Evolutionary conservation across 2,113 vertebrate genomes (phyloP).

Genomic region (Rhynchomys soricoides): DNA sequence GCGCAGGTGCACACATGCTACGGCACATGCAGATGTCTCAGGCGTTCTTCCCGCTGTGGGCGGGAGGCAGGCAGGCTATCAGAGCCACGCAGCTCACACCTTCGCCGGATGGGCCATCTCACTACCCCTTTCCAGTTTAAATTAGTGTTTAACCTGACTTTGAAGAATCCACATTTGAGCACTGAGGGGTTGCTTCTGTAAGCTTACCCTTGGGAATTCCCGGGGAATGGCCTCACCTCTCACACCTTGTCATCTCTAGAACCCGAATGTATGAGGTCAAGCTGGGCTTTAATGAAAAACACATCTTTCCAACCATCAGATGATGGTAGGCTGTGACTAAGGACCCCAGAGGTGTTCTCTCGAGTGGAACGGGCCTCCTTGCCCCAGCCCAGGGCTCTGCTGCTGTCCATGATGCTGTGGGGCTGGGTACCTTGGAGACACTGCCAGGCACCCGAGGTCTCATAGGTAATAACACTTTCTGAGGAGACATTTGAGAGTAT

Average conservation of each 20-base stretch:
- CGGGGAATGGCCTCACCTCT: not conserved
- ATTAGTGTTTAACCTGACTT: constrained; percentile 58
- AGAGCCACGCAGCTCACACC: not conserved
- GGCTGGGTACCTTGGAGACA: constrained; percentile 47
- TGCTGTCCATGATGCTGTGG: not conserved
- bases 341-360: not conserved
- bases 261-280: constrained; percentile 2
- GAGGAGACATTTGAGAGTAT: constrained; percentile 36
- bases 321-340: constrained; percentile 57
- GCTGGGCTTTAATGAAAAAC: constrained; percentile 49
- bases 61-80: not conserved
- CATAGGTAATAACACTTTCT: constrained; percentile 11
- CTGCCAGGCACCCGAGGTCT: constrained; percentile 33
- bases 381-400: constrained; percentile 37
- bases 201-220: constrained; percentile 27
- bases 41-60: not conserved
- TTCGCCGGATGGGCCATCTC: not conserved
- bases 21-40: no score
- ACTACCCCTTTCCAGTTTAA: not conserved
- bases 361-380: not conserved
- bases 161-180: constrained; percentile 47
- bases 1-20: not conserved
- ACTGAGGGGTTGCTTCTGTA: not conserved
- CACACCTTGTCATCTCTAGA: constrained; percentile 3
- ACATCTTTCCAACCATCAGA: constrained; percentile 69